Evolutionary conservation across 2,888 invertebrate genomes (phyloP), one percentile per base, ranked within the genome.

Genomic region (Metacarcinus magister): DNA sequence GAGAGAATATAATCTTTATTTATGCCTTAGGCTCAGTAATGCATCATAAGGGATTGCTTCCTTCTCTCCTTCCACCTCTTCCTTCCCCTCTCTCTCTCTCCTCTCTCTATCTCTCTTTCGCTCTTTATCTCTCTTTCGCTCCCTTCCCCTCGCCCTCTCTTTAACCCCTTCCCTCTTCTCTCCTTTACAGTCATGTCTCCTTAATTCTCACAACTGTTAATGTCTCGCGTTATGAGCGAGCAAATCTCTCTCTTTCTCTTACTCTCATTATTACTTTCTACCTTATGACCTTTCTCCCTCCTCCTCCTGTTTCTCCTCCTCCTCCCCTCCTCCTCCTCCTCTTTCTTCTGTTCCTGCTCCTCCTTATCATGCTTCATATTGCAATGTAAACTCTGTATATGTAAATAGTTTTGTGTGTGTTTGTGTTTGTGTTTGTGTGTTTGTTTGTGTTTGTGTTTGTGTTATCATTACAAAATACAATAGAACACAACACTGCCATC

Each of bases 21-120:
- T 90, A 90, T 67, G n/a, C 19, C 67, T 67, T 67, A 67, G 67
- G 67, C 67, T 67, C 67, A 67, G 67, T n/a, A n/a, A 67, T 67
- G 67, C 67, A 67, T 67, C 67, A 67, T 67, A 23, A n/a, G 67
- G 67, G 67, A 67, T 67, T n/a, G 67, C 5, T 10, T 23, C 1
- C 2, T 23, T 23, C 23, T n/a, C n/a, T 67, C 67, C n/a, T 1
- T 67, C 67, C n/a, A 19, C n/a, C 67, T 67, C 67, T 67, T n/a
- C n/a, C 67, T 67, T n/a, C n/a, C n/a, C 5, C 23, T 67, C n/a
- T 67, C 67, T n/a, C 67, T 67, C 67, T n/a, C 67, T 54, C n/a
- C 54, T 54, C 54, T 54, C 54, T 54, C 54, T 54, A 10, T 54
- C 54, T 54, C 54, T 54, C 54, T 54, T 16, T 46, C 46, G 4